phyloP scores from a whole-genome alignment of 37 sponge, comb jelly and placozoan genomes.

The Oopsacas minuta region DNA sequence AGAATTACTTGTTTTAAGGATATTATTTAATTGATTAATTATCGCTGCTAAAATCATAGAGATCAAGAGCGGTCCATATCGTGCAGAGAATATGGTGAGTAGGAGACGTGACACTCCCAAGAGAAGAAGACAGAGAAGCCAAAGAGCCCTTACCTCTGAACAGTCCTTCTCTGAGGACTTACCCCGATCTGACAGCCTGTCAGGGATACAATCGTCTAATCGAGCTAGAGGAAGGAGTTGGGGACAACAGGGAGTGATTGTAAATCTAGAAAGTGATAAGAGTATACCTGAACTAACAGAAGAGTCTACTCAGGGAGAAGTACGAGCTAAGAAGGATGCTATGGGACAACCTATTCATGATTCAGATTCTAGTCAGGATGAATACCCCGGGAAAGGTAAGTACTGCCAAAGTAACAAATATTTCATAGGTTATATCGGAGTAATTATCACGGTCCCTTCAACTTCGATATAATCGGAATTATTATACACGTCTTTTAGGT shows the following conservation, averaged over 20 bases:
- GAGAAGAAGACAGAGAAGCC: neutral
- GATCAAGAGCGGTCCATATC: too few relatives aligned
- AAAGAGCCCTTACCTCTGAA: neutral
- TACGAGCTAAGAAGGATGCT: neutral
- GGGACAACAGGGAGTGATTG: neutral
- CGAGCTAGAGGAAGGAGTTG: neutral
- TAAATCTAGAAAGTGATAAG: neutral
- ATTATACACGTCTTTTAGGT: too few relatives aligned
- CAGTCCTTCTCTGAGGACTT: neutral
- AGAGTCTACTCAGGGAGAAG: neutral
- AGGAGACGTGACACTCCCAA: neutral
- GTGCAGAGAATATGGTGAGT: neutral
- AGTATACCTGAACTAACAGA: neutral
- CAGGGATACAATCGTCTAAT: neutral
- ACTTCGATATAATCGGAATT: too few relatives aligned
- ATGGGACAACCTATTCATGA: conserved; percentile 13
- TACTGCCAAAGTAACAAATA: neutral
- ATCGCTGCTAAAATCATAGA: too few relatives aligned
- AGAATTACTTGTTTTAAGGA: too few relatives aligned
- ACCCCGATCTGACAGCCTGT: neutral
- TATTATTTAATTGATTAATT: too few relatives aligned
- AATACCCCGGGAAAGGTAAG: neutral
- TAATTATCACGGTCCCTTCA: too few relatives aligned
- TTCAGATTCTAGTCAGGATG: neutral
- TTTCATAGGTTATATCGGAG: too few relatives aligned